Base-by-base conservation (phyloP, 2,888 invertebrate genomes). In the Pyrgus malvae region DNA sequence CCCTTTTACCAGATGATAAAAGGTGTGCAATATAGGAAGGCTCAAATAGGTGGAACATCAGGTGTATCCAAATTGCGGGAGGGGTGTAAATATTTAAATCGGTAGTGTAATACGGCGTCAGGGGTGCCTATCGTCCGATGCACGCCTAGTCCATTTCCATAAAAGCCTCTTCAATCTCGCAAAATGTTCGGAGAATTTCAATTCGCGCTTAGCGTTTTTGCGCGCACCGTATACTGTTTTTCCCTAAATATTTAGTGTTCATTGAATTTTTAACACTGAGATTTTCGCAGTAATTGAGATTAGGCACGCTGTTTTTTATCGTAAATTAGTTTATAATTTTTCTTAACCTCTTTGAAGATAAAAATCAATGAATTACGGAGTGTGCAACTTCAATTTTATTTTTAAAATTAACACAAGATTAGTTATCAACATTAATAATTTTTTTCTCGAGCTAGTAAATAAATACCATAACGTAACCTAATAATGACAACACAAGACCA, bases 121-220 rank as follows among this genome's bases (percentile, higher is more conserved):
- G 75, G 72, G 75, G 69, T 58, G 67, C 66, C 83, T 83, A 86
- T 83, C 82, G 78, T 69, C 74, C 70, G 78, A 76, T 80, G 84
- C 82, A 83, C 84, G 80, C 80, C 70, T 73, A 74, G 80, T 80
- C 84, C 81, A 88, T 90, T 90, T 87, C 86, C 88, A 90, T 90
- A 89, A 90, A 90, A 90, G 88, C 86, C 88, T 88, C 88, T 87
- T 89, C 86, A 88, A 87, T 88, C 87, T 86, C 83, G 76, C 80
- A 81, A 83, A 88, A 85, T 87, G 87, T 75, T 87, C 74, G 75
- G 80, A 80, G 90, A 89, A 89, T 89, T 87, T 86, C 83, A 89
- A 89, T 88, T 87, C 83, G 66, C 79, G 83, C 82, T 87, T 83
- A 81, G 74, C 74, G 73, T 78, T 66, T 82, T 83, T 80, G 79